Conservation (phyloP, 2,888 invertebrate genomes). For the Hypselothyrea guttata region DNA sequence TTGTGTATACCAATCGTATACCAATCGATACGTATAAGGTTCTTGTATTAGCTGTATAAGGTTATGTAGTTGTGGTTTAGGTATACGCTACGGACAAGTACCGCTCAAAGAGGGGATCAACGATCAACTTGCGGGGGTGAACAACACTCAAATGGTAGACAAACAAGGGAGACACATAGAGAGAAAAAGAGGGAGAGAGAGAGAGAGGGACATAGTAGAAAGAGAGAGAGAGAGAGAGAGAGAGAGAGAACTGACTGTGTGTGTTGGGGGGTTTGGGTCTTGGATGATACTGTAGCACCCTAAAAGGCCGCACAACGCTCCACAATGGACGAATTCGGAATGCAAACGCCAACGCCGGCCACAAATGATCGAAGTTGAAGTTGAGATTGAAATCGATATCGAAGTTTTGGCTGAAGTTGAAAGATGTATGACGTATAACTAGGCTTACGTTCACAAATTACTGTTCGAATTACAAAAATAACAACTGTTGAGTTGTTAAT, state of each 20-base stretch:
- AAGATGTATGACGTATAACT: too few species aligned
- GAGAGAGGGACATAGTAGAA: constrained; percentile 19
- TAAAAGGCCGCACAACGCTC: constrained; percentile 59
- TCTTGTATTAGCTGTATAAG: constrained; percentile 1
- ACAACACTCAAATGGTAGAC: constrained; percentile 21
- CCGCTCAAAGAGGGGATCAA: neutral
- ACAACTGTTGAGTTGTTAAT: constrained; percentile 2
- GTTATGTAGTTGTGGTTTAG: constrained; percentile 44
- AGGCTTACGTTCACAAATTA: too few species aligned
- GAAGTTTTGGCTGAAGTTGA: too few species aligned
- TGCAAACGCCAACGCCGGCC: constrained; percentile 52
- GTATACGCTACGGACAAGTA: constrained; percentile 43
- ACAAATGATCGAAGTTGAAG: constrained; percentile 34
- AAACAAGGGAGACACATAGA: constrained; percentile 29
- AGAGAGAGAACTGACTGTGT: constrained; percentile 7
- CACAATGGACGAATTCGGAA: constrained; percentile 70
- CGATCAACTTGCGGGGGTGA: constrained; percentile 30
- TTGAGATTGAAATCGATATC: too few species aligned
- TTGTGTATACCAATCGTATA: too few species aligned
- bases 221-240: neutral
- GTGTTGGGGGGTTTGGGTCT: constrained; percentile 3
- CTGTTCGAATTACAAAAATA: too few species aligned
- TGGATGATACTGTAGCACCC: constrained; percentile 26
- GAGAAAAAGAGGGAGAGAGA: constrained; percentile 13
- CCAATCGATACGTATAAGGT: too few species aligned